Evolutionary conservation across 2,797 vertebrate species (phyloP), one percentile per base, ranked within the genome.

Genomic region (Kryptolebias ocellatus): DNA sequence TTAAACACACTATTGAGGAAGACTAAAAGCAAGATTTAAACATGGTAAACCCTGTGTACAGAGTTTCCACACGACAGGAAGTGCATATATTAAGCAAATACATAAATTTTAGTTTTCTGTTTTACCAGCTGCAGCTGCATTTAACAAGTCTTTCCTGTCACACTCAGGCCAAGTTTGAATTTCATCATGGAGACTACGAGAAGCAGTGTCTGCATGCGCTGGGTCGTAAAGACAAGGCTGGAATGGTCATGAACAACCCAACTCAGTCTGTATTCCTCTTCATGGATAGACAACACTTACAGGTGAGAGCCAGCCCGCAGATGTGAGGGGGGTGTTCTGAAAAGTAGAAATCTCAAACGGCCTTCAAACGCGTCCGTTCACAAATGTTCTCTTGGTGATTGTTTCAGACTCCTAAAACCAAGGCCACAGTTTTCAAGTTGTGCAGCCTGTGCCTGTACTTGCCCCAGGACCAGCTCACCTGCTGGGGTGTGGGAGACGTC

Each of bases 231-330:
- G 98, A 99, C 94, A 99, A 99, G 95, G 97, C 98, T 95, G 98
- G 98, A 93, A 96, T 97, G 94, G 97, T 99, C 86, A 94, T 99
- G 95, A 99, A 99, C 96, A 99, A 99, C 92, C 97, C 98, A 87
- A 96, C 91, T 94, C 97, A 99, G 96, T 98, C 98, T 87, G 95
- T 99, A 90, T 99, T 99, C 95, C 97, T 99, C 93, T 99, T 99
- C 88, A 96, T 99, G 94, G 96, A 99, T 92, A 95, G 95, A 95
- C 97, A 99, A 94, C 97, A 98, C 95, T 96, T 99, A 93, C 98
- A 99, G 97, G 98, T 98, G 72, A 42, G 11, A 89, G 84, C 66
- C 51, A 14, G 18, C 47, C 24, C 1, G 4, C 15, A 44, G 1
- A 64, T 51, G 55, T 42, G 4, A 1, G 39, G 7, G 10, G 16